Percentiles rank a stretch among this genome's conserved stretches.
These are phyloP conservation scores for Salvelinus namaycush DNA, from an alignment of 2,113 vertebrate genomes.

Conservation along the genomic window DNA sequence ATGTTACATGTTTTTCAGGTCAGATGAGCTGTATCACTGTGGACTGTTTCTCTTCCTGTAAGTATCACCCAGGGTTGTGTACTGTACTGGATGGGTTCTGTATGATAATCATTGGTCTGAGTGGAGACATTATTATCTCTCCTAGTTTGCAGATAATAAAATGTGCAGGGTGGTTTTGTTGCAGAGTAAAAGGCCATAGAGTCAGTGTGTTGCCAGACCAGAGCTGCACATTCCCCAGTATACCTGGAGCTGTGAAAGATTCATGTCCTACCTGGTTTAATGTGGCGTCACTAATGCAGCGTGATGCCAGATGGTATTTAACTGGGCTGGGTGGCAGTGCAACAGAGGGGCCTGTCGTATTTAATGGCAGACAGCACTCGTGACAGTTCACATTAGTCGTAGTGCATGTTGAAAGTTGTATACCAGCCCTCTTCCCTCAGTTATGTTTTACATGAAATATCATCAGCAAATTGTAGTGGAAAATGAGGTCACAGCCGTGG, in stretches of 20 bases:
- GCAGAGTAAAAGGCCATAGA: neutral
- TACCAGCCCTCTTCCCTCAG: constrained; percentile 5
- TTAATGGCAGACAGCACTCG: constrained; percentile 25
- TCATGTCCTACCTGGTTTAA: constrained; percentile 40
- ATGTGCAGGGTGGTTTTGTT: neutral
- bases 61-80: neutral
- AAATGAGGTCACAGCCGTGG: constrained; percentile 15
- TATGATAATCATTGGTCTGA: neutral
- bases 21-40: neutral
- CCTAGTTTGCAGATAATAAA: neutral
- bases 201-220: constrained; percentile 15
- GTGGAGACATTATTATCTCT: neutral
- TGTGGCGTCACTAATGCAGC: constrained; percentile 35
- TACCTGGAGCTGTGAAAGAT: constrained; percentile 38
- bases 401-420: constrained; percentile 23
- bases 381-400: constrained; percentile 37
- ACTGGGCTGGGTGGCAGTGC: constrained; percentile 8
- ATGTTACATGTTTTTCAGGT: neutral
- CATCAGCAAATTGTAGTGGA: constrained; percentile 19
- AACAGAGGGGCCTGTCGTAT: constrained; percentile 15
- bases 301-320: constrained; percentile 43
- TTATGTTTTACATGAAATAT: constrained; percentile 26
- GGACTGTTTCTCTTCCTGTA: neutral
- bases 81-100: neutral
- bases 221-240: constrained; percentile 20